Evolutionary conservation across 2,797 vertebrate genomes (phyloP).

Genomic region (Margarornis squamiger): DNA sequence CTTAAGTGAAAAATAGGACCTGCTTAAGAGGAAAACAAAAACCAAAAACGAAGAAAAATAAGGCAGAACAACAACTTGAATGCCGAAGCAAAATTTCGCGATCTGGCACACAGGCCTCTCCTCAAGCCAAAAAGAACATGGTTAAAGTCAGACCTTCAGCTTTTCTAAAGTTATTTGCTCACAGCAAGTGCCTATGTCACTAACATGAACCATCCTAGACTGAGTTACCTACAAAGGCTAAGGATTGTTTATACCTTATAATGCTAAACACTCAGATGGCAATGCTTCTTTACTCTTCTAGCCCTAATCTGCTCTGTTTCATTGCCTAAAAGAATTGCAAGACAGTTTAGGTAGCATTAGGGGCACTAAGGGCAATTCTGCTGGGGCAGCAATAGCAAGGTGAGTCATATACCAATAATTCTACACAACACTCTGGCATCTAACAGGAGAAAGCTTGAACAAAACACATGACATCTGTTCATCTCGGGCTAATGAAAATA

Average conservation of each 20-base stretch:
- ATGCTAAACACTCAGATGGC: not conserved
- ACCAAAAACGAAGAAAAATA: not conserved
- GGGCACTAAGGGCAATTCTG: not conserved
- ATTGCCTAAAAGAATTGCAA: not conserved
- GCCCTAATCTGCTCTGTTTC: not conserved
- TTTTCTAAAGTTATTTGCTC: not conserved
- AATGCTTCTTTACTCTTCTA: not conserved
- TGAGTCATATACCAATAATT: not conserved
- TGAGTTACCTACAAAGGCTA: not conserved
- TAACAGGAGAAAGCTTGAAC: not conserved
- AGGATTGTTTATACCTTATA: not conserved
- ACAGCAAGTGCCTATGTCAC: not conserved
- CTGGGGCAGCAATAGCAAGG: not conserved
- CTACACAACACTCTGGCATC: not conserved
- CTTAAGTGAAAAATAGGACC: not conserved
- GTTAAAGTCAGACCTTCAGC: not conserved
- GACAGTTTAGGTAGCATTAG: not conserved
- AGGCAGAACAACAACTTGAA: not conserved
- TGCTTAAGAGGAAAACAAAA: not conserved
- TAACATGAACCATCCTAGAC: not conserved
- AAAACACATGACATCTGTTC: not conserved
- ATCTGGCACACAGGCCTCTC: rapidly evolving
- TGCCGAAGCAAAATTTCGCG: not conserved
- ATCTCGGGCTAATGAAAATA: not conserved
- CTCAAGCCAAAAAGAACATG: not conserved